phyloP scores from a whole-genome alignment of 2,888 invertebrate genomes.

The Linnaemya tessellans region DNA sequence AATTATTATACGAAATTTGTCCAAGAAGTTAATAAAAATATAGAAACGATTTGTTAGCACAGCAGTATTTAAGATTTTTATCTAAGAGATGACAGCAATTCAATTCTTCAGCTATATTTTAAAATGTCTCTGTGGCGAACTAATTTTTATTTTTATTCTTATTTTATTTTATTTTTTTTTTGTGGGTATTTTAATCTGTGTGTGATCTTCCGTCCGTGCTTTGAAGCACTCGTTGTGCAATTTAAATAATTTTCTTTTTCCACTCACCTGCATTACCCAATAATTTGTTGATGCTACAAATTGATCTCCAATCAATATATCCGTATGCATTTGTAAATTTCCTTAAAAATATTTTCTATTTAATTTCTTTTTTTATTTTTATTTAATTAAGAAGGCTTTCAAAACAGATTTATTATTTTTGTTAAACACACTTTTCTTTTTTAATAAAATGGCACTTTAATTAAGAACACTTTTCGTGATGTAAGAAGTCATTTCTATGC shows the following conservation, averaged over 20 bases:
- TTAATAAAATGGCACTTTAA: slow-evolving; percentile 59
- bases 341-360: slow-evolving; percentile 24
- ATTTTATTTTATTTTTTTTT: too few relatives aligned
- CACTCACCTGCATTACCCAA: slow-evolving; percentile 84
- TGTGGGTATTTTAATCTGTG: too few relatives aligned
- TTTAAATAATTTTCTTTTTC: not conserved
- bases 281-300: slow-evolving; percentile 83
- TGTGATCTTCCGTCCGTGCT: not conserved
- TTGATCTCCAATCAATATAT: slow-evolving; percentile 84
- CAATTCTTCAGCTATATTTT: not conserved
- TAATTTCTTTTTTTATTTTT: not conserved
- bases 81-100: too few relatives aligned
- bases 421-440: not conserved
- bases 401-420: too few relatives aligned
- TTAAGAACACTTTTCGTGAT: slow-evolving; percentile 4
- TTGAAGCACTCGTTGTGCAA: not conserved
- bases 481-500: not conserved
- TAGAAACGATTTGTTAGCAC: too few relatives aligned
- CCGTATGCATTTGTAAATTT: slow-evolving; percentile 81
- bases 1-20: too few relatives aligned
- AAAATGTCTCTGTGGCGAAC: not conserved
- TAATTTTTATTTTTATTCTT: too few relatives aligned
- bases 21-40: too few relatives aligned
- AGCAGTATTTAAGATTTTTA: too few relatives aligned
- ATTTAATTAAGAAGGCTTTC: too few relatives aligned